Percentiles rank a stretch among this genome's conserved stretches.
Evolutionary conservation across 2,113 vertebrate species (phyloP).

Genomic region (Capricornis sumatraensis): DNA sequence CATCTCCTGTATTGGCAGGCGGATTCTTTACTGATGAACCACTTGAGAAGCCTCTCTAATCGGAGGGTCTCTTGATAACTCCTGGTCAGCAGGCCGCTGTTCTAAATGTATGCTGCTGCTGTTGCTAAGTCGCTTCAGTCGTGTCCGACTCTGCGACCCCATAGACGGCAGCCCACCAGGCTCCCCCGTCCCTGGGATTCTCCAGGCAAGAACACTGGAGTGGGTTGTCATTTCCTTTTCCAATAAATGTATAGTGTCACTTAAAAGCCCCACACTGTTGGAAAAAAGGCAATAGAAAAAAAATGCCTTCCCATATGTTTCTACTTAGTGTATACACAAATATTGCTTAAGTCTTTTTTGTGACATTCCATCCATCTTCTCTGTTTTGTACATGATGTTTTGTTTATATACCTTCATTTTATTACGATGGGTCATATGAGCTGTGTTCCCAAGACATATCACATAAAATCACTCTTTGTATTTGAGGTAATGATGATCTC

Average conservation of each 20-base stretch:
- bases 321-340: neutral
- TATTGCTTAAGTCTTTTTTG: neutral
- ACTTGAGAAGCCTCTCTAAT: neutral
- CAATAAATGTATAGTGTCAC: neutral
- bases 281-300: neutral
- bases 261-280: neutral
- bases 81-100: neutral
- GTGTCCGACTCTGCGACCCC: too few relatives aligned
- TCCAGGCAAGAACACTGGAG: too few relatives aligned
- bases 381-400: neutral
- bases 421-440: neutral
- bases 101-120: neutral
- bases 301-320: neutral
- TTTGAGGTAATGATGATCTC: neutral
- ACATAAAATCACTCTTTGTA: neutral
- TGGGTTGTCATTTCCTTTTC: too few relatives aligned
- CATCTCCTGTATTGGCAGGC: neutral
- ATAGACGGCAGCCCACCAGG: too few relatives aligned
- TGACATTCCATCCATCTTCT: neutral
- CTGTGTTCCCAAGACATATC: neutral
- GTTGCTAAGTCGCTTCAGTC: too few relatives aligned
- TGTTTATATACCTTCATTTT: neutral
- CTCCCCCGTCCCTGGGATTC: too few relatives aligned
- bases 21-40: neutral
- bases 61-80: neutral